Base-by-base conservation (phyloP, 2,888 invertebrate genomes). In the Cyaniris semiargus region DNA sequence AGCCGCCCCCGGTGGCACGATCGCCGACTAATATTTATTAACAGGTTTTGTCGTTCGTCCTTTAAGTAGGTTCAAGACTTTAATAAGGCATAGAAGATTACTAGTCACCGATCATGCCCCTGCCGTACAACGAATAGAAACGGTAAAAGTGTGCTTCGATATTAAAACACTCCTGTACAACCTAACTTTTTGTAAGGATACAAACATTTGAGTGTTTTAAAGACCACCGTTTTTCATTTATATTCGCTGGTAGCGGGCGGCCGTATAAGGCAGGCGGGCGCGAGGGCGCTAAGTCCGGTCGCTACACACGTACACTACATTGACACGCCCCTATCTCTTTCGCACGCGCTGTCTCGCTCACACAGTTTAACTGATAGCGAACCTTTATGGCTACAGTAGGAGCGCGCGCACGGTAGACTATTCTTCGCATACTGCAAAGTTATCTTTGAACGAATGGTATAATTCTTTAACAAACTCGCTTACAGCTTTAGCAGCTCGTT, bases 81-180 rank as follows among this genome's bases (percentile, higher is more conserved):
- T 53, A 53, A 66, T 74, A 74, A 74, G 74, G 74, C 74, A 74
- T 74, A 74, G 74, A 66, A 66, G 66, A 23, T 66, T 66, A 60
- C 13, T 66, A 66, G 66, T 60, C 23, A 60, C 27, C 27, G 66
- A 66, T 66, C 7, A 31, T 66, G 27, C 66, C 66, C 23, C 27
- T 66, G 66, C 66, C 66, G 15, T 5, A 6, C 15, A 31, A 31
- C 66, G 27, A 66, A 15, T 66, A 27, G 1, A 27, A 66, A 66
- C 60, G 21, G 60, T 23, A 23, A 23, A 8, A 38, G 44, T 44
- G 60, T 0, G 53, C 18, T 18, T 53, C 53, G 53, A 53, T 53
- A 18, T 48, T 38, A 8, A 38, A 48, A 48, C 53, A 53, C 18
- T 53, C 18, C 5, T 2, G 38, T 38, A 44, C 3, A 13, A 38